Evolutionary conservation across 2,113 vertebrate genomes (phyloP), one percentile per base, ranked within the genome.

Genomic region (Oncorhynchus nerka): DNA sequence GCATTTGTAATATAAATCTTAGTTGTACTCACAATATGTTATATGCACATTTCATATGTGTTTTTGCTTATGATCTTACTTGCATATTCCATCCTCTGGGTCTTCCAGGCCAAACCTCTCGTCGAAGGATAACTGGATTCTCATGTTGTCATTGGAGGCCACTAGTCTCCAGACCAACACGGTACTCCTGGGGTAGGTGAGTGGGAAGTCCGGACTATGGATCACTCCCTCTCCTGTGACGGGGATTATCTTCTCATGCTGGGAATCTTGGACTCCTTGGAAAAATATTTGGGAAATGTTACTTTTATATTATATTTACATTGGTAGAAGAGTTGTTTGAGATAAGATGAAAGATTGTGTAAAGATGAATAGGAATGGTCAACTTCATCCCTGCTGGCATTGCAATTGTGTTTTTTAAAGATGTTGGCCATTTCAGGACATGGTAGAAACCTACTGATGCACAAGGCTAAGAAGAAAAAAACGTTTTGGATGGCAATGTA

Each of bases 41-140:
- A 20, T n/a, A 8, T 19, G 5, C 20, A 45, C 45, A 15, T 34
- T 68, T 68, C 5, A 20, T n/a, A 20, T 32, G 5, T 9, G 16
- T 69, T 55, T 34, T 24, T n/a, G 22, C 5, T 22, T n/a, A 22
- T 8, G 22, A 4, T 92, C 97, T 96, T 96, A 99, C 98, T 99
- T 99, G 98, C 98, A 99, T 86, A 96, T 94, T 64, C 95, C 96
- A 73, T 97, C 96, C 92, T 99, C 98, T 19, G 97, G 94, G 84
- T 99, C 98, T 89, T 99, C 98, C 79, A 99, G 94, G 80, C 98
- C 97, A 89, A 99, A 99, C 61, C 92, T 91, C 76, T 97, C 94
- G 88, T 99, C 98, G 83, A 99, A 99, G 76, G 92, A 95, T 81
- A 99, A 93, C 68, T 97, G 97, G 91, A 99, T 98, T 93, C 94